These are phyloP conservation scores for Cepphus grylle DNA, from an alignment of 2,113 vertebrate species.

Conservation along the genomic window DNA sequence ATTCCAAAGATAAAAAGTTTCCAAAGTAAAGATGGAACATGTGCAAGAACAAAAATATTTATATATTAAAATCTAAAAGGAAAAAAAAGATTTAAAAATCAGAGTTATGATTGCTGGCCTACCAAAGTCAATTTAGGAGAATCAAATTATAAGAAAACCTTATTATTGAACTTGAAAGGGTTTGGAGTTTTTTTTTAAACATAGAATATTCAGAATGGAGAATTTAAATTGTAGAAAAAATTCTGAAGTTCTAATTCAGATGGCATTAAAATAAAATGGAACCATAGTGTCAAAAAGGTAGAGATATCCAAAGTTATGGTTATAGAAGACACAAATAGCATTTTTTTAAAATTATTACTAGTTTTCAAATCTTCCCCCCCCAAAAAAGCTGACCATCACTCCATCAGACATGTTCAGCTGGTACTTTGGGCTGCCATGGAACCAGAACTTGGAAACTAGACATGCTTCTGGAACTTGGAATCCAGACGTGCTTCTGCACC, in stretches of 20 bases:
- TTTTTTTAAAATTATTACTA: neutral
- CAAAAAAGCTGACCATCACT: neutral
- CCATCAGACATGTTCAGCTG: accelerated
- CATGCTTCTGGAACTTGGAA: neutral
- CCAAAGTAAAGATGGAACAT: neutral
- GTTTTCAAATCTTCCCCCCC: accelerated
- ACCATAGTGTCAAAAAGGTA: neutral
- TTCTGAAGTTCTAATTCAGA: neutral
- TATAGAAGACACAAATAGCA: neutral
- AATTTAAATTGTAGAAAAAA: neutral
- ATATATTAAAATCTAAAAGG: neutral
- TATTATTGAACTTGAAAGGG: neutral
- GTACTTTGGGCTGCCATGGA: neutral
- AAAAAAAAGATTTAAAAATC: neutral
- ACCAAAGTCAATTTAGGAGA: neutral
- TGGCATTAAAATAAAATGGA: neutral
- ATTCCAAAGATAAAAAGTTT: neutral
- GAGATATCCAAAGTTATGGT: neutral
- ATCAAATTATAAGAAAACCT: neutral
- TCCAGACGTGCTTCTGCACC: neutral
- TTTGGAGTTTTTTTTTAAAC: neutral
- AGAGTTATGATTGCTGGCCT: neutral
- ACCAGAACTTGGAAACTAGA: neutral
- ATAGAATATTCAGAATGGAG: neutral
- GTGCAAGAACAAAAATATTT: neutral